Evolutionary conservation across 2,888 invertebrate species (phyloP), one percentile per base, ranked within the genome.

Genomic region (Macrostomum cliftonense): DNA sequence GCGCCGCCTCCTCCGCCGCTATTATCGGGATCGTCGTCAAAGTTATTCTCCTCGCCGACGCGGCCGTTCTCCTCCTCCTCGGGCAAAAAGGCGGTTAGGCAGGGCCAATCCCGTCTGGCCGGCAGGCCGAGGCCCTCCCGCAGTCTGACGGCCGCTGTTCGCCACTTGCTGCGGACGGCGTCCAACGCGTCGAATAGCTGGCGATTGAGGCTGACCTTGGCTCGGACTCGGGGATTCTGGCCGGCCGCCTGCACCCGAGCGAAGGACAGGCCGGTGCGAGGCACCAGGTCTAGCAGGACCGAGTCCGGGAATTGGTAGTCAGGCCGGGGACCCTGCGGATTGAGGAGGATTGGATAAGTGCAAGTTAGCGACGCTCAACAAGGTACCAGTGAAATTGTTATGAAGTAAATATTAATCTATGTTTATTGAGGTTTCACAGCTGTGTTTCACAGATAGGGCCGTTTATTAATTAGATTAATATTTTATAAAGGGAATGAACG

Each of bases 141-240:
- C 9, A 40, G 40, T 9, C 40, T 40, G 40, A 9, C 2, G 17
- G 20, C 16, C 17, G 48, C 19, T 4, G 28, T 48, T 36, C 19
- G 19, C 49, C 50, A 51, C 21, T 49, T 49, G 51, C n/a, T 12
- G 14, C 12, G 9, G 38, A 51, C 5, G 19, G 19, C 38, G 51
- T 12, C n/a, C 13, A 49, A 11, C 14, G 51, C 49, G 20, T 49
- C 49, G 12, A 20, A n/a, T 39, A 49, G 37, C 37, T 49, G 49
- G 7, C 49, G 49, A 28, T 49, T 49, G 9, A 51, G 14, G 13
- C 38, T 20, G 14, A 49, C 49, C 37, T 38, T 28, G 19, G 51
- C 39, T 4, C 49, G 50, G 17, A 49, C 14, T 7, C 51, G 36
- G 12, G 49, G 49, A 50, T 49, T 49, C 49, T 49, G 49, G 19